These are phyloP conservation scores for Machimus atricapillus DNA, from an alignment of 2,888 invertebrate genomes.

Conservation along the genomic window DNA sequence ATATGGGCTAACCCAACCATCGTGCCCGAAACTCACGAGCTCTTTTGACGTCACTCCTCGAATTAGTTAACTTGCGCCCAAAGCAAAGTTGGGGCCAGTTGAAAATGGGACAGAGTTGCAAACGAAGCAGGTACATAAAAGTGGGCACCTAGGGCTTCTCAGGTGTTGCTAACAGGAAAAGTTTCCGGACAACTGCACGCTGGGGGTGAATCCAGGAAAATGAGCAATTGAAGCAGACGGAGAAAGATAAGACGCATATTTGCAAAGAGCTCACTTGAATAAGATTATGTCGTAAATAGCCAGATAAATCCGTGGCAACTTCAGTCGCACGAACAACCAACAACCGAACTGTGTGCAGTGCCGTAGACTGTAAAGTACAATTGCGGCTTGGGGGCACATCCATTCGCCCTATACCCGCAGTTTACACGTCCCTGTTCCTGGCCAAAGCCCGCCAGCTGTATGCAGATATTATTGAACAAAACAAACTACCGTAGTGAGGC, in stretches of 20 bases:
- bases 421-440: neutral
- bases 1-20: too few relatives aligned
- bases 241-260: conserved; percentile 3
- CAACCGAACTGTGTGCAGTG: conserved; percentile 9
- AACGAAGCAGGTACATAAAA: neutral
- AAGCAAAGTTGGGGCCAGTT: neutral
- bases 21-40: too few relatives aligned
- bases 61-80: neutral
- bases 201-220: neutral
- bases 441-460: neutral
- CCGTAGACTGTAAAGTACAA: neutral
- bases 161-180: neutral
- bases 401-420: neutral
- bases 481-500: conserved; percentile 1
- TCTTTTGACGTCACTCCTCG: neutral
- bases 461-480: conserved; percentile 36
- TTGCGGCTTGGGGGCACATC: neutral
- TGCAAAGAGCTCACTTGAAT: neutral
- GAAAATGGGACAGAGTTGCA: neutral
- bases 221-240: neutral
- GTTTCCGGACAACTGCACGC: neutral
- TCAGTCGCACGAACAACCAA: neutral
- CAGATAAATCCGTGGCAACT: neutral
- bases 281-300: neutral
- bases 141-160: neutral